Conservation (phyloP, 2,888 invertebrate genomes). For the Gisinianus flammeolus region DNA sequence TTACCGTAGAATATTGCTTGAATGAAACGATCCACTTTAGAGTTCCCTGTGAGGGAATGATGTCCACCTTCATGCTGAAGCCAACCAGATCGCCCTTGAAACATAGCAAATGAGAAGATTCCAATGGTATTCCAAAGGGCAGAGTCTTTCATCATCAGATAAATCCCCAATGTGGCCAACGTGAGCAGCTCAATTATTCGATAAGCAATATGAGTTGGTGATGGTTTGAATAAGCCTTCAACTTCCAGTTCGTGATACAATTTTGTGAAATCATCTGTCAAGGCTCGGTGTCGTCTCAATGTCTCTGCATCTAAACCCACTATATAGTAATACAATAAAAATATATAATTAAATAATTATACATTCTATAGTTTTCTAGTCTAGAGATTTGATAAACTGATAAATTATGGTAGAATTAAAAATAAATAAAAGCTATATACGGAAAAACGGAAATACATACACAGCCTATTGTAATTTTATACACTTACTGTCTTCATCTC, state of each 20-base stretch:
- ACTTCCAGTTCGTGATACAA: slow-evolving; percentile 48
- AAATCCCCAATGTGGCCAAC: slow-evolving; percentile 50
- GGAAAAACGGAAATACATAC: too few species aligned
- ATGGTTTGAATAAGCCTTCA: slow-evolving; percentile 55
- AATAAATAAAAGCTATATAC: too few species aligned
- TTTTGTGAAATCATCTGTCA: slow-evolving; percentile 54
- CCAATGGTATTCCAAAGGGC: slow-evolving; percentile 45
- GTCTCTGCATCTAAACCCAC: slow-evolving; percentile 48
- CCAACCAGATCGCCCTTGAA: slow-evolving; percentile 54
- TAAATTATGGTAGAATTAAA: too few species aligned
- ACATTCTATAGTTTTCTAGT: too few species aligned
- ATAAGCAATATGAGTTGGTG: slow-evolving; percentile 51
- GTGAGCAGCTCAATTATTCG: slow-evolving; percentile 46
- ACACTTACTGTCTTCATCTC: slow-evolving; percentile 32
- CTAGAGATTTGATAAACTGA: too few species aligned
- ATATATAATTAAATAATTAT: slow-evolving; percentile 3
- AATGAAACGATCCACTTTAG: slow-evolving; percentile 53
- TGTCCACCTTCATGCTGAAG: slow-evolving; percentile 57
- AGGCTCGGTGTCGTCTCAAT: slow-evolving; percentile 46
- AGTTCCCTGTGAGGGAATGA: slow-evolving; percentile 54
- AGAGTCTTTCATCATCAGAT: slow-evolving; percentile 44
- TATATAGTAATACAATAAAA: too few species aligned
- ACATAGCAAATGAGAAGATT: slow-evolving; percentile 52
- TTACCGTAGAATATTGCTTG: slow-evolving; percentile 54
- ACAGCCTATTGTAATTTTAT: too few species aligned